Evolutionary conservation across 2,888 invertebrate species (phyloP).

Genomic region (Apodemia mormo): DNA sequence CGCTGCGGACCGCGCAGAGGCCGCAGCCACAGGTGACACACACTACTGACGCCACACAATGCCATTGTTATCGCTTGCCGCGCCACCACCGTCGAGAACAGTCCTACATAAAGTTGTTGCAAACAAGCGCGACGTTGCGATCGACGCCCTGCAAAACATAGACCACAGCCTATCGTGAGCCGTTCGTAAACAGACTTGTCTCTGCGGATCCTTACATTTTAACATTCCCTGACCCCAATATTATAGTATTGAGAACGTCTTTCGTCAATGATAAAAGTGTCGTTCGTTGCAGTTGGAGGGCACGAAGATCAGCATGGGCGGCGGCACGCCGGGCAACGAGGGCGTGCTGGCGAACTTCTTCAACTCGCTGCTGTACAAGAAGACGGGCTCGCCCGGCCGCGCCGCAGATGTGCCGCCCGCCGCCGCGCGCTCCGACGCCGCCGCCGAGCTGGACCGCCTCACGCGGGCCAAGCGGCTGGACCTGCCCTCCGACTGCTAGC

Average conservation of each 20-base stretch:
- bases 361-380: constrained; percentile 97
- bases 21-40: constrained; percentile 73
- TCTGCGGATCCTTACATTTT: too few relatives aligned
- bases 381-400: constrained; percentile 87
- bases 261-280: too few relatives aligned
- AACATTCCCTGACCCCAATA: too few relatives aligned
- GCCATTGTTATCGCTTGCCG: constrained; percentile 82
- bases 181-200: too few relatives aligned
- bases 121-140: too few relatives aligned
- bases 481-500: constrained; percentile 77
- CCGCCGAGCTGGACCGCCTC: constrained; percentile 95
- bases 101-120: too few relatives aligned
- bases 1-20: constrained; percentile 84
- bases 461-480: constrained; percentile 86
- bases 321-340: constrained; percentile 87
- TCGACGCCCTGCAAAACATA: too few relatives aligned
- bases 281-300: constrained; percentile 83
- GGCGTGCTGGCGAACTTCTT: constrained; percentile 97
- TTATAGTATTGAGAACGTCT: too few relatives aligned
- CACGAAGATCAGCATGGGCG: constrained; percentile 85
- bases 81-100: constrained; percentile 69
- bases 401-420: constrained; percentile 58
- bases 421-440: constrained; percentile 93
- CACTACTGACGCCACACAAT: background rate
- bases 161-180: too few relatives aligned